These are phyloP conservation scores for Paragorgia papillata DNA, from an alignment of 92 coral and sea anemone genomes.

Conservation along the genomic window DNA sequence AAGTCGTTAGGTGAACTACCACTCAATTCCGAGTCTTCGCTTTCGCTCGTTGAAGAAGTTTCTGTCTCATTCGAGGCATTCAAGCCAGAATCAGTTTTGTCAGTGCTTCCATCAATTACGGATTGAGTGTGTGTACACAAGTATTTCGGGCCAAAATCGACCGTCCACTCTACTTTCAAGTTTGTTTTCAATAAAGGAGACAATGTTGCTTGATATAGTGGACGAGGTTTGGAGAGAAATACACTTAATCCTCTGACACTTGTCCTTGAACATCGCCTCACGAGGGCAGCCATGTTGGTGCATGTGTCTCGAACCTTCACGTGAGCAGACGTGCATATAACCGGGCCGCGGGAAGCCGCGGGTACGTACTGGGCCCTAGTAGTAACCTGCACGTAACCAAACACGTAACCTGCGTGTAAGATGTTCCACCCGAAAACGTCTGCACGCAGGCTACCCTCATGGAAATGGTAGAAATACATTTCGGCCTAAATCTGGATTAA, in stretches of 20 bases:
- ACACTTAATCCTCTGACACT: constrained; percentile 24
- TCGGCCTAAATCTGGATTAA: too few species aligned
- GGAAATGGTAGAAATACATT: too few species aligned
- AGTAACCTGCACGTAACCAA: too few species aligned
- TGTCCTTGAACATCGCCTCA: constrained; percentile 37
- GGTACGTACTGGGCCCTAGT: too few species aligned
- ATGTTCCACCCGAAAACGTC: too few species aligned
- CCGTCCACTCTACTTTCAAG: constrained; percentile 33
- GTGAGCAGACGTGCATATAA: not conserved
- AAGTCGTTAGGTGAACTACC: constrained; percentile 33
- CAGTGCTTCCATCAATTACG: not conserved
- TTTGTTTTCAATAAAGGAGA: constrained; percentile 24
- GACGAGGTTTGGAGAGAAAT: constrained; percentile 2
- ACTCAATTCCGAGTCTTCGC: constrained; percentile 40
- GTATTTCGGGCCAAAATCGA: constrained; percentile 35
- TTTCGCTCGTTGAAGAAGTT: constrained; percentile 8
- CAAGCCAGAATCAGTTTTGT: not conserved
- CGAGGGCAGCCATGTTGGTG: constrained; percentile 36
- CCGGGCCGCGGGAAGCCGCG: too few species aligned
- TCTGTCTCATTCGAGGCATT: not conserved
- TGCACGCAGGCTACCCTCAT: too few species aligned
- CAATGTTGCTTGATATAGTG: not conserved
- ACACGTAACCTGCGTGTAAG: too few species aligned
- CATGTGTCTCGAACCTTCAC: too few species aligned
- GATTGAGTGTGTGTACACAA: constrained; percentile 32